Base-by-base conservation (phyloP, 2,113 vertebrate genomes). In the Chaenocephalus aceratus region DNA sequence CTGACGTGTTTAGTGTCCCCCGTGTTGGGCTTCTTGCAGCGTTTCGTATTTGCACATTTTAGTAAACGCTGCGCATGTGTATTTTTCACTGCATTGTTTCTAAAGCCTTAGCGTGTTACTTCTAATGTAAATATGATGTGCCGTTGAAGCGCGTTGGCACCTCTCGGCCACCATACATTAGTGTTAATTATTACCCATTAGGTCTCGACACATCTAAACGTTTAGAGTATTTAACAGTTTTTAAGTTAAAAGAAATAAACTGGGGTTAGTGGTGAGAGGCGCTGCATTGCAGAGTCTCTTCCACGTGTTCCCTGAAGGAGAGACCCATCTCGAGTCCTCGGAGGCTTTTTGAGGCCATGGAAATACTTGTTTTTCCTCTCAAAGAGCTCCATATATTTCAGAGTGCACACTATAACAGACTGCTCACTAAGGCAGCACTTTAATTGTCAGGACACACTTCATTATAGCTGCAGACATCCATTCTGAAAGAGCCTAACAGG, bases 371-470 rank as follows among this genome's bases (percentile, higher is more conserved):
- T 49, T n/a, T 9, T 45, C 76, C 72, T 63, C 69, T 86, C 34
- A 74, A 79, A 77, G 64, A 63, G 53, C 71, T 74, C 72, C 71
- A 61, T 72, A 86, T 18, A 82, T 90, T 80, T 71, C 71, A 81
- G 82, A 79, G 62, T 65, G 68, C 65, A 56, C 36, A 41, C 70
- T 65, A 58, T 57, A 82, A 77, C 53, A 60, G 51, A 67, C 79
- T 83, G 75, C 72, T 88, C 74, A 45, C 85, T 75, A 77, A 84
- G 70, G 77, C 88, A 84, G 81, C 82, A n/a, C 72, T 82, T 86
- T 79, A 90, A 86, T 86, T 88, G 78, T 82, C 75, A 77, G 59
- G 86, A 88, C 79, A 83, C 61, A 77, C 82, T 84, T 90, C 66
- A 78, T 87, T 82, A 86, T 77, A 77, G 67, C 48, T 59, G 56